phyloP scores from a whole-genome alignment of 2,113 vertebrate genomes.

The Gnathonemus echidnorhynchus region DNA sequence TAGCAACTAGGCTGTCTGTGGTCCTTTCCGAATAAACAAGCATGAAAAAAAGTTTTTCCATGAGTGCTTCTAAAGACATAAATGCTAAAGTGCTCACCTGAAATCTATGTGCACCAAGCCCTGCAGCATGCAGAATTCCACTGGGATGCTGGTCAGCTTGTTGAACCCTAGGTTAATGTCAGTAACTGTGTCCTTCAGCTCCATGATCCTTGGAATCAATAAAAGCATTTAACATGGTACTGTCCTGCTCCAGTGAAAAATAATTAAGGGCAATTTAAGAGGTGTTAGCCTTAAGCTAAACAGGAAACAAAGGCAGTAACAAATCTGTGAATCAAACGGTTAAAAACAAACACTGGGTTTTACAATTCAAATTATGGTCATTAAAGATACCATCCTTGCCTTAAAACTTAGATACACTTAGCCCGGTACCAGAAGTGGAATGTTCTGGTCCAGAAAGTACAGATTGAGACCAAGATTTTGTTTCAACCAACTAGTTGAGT shows the following conservation, averaged over 20 bases:
- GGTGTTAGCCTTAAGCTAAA: background rate
- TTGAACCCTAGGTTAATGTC: slow-evolving; percentile 86
- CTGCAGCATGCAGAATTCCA: slow-evolving; percentile 66
- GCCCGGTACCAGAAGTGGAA: background rate
- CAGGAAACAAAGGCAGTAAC: background rate
- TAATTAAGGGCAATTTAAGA: background rate
- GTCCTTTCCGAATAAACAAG: background rate
- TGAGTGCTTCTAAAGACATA: background rate
- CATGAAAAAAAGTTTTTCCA: background rate
- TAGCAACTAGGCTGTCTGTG: background rate
- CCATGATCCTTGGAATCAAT: slow-evolving; percentile 64
- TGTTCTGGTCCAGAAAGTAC: background rate
- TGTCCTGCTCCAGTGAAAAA: background rate
- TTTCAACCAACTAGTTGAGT: background rate
- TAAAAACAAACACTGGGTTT: background rate
- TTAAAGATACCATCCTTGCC: background rate
- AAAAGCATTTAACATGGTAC: background rate
- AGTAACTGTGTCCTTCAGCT: slow-evolving; percentile 67
- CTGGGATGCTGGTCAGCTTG: slow-evolving; percentile 67
- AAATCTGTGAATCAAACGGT: background rate
- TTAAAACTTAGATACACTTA: background rate
- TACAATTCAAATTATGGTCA: background rate
- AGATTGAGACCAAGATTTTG: background rate
- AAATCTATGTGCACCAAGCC: slow-evolving; percentile 79
- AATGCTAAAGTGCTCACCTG: slow-evolving; percentile 58